Evolutionary conservation across 2,888 invertebrate species (phyloP).

Genomic region (Tachystola acroxantha): DNA sequence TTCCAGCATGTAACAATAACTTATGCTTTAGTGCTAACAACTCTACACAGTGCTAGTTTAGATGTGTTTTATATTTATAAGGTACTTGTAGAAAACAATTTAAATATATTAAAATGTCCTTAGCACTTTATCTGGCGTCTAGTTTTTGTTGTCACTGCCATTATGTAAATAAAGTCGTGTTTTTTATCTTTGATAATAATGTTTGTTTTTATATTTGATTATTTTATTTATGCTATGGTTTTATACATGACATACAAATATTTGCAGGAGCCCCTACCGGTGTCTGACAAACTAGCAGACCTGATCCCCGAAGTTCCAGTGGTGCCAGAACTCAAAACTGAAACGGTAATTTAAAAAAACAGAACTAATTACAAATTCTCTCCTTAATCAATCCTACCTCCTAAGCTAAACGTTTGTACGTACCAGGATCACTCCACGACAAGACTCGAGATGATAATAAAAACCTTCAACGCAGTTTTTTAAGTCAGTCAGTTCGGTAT

Average conservation of each 20-base stretch:
- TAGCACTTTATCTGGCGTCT: background rate
- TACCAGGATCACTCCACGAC: too few relatives aligned
- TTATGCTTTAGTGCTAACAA: conserved; percentile 56
- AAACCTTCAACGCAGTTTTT: too few relatives aligned
- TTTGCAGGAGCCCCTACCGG: conserved; percentile 54
- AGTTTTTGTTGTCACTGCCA: background rate
- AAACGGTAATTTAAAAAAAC: conserved; percentile 51
- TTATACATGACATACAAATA: too few relatives aligned
- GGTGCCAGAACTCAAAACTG: conserved; percentile 61
- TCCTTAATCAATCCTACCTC: too few relatives aligned
- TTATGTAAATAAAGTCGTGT: conserved; percentile 2
- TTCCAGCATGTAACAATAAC: conserved; percentile 39
- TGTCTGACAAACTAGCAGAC: conserved; percentile 61
- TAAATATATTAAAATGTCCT: too few relatives aligned
- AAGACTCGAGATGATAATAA: too few relatives aligned
- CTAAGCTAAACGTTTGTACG: too few relatives aligned
- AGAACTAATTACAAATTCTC: too few relatives aligned
- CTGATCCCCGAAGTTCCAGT: conserved; percentile 64
- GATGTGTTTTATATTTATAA: too few relatives aligned
- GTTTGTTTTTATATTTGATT: background rate
- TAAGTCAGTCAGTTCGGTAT: too few relatives aligned
- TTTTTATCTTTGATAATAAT: background rate
- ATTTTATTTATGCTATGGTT: background rate
- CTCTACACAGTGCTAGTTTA: conserved; percentile 19
- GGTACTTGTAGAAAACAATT: too few relatives aligned